A percentile compares a stretch with the other conserved stretches of the same genome.
Evolutionary conservation across 2,888 invertebrate genomes (phyloP).

Genomic region (Lycocerus yunnanus): DNA sequence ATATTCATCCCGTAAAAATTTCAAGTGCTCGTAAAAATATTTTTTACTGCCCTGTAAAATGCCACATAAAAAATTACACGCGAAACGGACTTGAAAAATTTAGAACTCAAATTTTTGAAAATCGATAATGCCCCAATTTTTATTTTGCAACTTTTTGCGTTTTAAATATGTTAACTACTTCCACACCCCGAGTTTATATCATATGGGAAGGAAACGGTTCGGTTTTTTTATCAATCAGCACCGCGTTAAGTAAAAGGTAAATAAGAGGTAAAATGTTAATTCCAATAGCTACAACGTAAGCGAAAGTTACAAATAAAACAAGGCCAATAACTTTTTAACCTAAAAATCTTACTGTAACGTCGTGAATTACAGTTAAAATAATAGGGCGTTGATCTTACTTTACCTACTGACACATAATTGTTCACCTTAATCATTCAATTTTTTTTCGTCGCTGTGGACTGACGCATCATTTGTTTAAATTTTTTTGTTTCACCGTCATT

Average conservation of each 20-base stretch:
- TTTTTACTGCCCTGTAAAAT: not conserved
- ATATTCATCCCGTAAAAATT: not conserved
- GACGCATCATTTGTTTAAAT: not conserved
- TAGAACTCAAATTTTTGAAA: not conserved
- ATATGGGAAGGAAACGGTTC: not conserved
- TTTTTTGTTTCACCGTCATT: not conserved
- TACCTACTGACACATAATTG: slow-evolving; percentile 32
- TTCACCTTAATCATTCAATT: not conserved
- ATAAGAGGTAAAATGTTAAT: slow-evolving; percentile 16
- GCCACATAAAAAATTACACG: not conserved
- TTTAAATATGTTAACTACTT: not conserved
- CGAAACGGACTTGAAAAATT: not conserved
- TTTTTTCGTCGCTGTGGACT: not conserved
- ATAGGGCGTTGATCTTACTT: slow-evolving; percentile 18
- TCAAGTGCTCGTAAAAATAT: not conserved
- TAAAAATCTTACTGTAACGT: slow-evolving; percentile 18
- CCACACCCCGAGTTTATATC: not conserved
- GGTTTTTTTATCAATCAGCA: not conserved
- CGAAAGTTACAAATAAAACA: slow-evolving; percentile 38
- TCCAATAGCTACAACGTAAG: slow-evolving; percentile 23
- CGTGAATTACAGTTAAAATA: slow-evolving; percentile 15
- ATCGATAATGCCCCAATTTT: not conserved
- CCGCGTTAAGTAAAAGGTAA: slow-evolving; percentile 16
- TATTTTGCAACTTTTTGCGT: not conserved
- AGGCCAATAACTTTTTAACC: slow-evolving; percentile 39